phyloP scores from a whole-genome alignment of 2,888 invertebrate species.

The Pristionchus japonicus region DNA sequence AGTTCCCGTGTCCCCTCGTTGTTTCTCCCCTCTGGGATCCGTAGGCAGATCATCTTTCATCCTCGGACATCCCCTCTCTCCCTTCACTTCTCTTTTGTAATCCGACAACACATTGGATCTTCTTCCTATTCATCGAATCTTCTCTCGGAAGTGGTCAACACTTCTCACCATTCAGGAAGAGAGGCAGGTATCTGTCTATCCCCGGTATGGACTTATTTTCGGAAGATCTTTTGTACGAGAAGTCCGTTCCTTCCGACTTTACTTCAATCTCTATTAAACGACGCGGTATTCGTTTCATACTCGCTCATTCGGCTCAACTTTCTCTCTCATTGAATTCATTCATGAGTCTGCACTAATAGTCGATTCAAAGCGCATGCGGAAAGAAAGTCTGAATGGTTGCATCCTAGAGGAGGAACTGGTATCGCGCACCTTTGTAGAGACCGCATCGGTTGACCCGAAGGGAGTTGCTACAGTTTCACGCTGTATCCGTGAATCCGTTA shows the following conservation, averaged over 20 bases:
- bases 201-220: no score
- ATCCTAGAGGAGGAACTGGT: neutral
- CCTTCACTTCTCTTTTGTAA: neutral
- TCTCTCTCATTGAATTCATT: constrained; percentile 23
- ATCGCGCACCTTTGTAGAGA: neutral
- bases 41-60: constrained; percentile 19
- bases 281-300: neutral
- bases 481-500: no score
- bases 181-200: no score
- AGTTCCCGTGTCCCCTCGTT: no score
- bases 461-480: no score
- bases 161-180: neutral
- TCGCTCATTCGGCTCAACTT: neutral
- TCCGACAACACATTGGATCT: constrained; percentile 16
- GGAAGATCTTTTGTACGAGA: no score
- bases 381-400: neutral
- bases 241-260: neutral
- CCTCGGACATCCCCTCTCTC: neutral
- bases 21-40: constrained; percentile 6
- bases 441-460: no score
- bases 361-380: neutral
- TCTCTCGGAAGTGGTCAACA: constrained; percentile 8
- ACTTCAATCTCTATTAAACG: neutral
- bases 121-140: neutral
- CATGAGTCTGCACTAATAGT: constrained; percentile 10